phyloP scores from a whole-genome alignment of 2,888 invertebrate genomes.

The Schizotus pectinicornis region DNA sequence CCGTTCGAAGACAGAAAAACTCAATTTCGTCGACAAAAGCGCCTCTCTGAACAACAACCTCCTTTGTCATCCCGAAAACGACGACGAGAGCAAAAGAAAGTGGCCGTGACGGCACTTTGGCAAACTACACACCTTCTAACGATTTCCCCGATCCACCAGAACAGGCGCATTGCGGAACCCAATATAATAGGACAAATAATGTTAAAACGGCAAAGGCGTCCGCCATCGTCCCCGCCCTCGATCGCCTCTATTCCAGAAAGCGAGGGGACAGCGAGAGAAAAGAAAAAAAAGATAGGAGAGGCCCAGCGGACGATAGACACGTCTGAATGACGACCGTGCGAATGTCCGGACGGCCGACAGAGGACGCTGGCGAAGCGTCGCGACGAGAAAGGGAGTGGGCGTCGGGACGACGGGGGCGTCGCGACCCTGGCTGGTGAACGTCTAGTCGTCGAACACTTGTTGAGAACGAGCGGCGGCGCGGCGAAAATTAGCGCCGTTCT shows the following conservation, averaged over 20 bases:
- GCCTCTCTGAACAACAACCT: background rate
- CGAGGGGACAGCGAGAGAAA: constrained; percentile 1
- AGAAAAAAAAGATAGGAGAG: too few species aligned
- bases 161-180: constrained; percentile 27
- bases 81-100: background rate
- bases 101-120: constrained; percentile 6
- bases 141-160: constrained; percentile 20
- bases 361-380: constrained; percentile 20
- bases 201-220: constrained; percentile 21
- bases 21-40: background rate
- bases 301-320: constrained; percentile 5
- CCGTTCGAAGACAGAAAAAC: background rate
- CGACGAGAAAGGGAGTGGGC: constrained; percentile 19
- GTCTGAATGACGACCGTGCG: background rate
- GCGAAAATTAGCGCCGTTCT: constrained; percentile 8
- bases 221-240: background rate
- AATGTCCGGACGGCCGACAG: constrained; percentile 15
- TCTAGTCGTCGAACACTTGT: constrained; percentile 47
- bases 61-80: constrained; percentile 3
- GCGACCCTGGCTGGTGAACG: constrained; percentile 38
- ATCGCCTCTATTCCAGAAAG: background rate
- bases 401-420: constrained; percentile 32
- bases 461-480: constrained; percentile 29
- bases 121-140: constrained; percentile 17
- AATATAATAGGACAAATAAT: constrained; percentile 14